Evolutionary conservation across 2,113 vertebrate species (phyloP).

Genomic region (Motacilla tschutschensis): DNA sequence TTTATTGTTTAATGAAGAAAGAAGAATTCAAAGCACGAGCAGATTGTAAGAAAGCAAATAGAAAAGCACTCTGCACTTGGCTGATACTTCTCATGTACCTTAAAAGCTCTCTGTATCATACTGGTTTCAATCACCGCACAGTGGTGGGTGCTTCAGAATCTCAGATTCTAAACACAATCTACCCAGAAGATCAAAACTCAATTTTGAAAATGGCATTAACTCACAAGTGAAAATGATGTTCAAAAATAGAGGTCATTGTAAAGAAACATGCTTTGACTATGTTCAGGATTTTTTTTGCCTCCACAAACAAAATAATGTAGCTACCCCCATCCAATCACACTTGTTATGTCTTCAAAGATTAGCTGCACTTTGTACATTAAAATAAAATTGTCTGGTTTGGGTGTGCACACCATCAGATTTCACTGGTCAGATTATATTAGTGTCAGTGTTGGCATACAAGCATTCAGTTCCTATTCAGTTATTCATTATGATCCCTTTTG

Average conservation of each 20-base stretch:
- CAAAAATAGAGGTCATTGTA: slow-evolving; percentile 54
- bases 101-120: slow-evolving; percentile 61
- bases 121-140: slow-evolving; percentile 60
- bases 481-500: neutral
- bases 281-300: neutral
- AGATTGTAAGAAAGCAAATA: slow-evolving; percentile 55
- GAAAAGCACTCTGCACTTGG: slow-evolving; percentile 52
- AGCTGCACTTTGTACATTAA: neutral
- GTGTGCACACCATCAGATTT: neutral
- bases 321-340: neutral
- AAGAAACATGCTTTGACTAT: slow-evolving; percentile 37
- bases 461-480: neutral
- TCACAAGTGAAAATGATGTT: slow-evolving; percentile 60
- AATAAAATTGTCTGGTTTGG: neutral
- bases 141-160: slow-evolving; percentile 58
- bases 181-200: slow-evolving; percentile 61
- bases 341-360: slow-evolving; percentile 26
- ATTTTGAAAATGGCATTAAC: slow-evolving; percentile 69
- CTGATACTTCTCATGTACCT: slow-evolving; percentile 54
- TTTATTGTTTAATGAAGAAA: slow-evolving; percentile 65
- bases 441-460: neutral
- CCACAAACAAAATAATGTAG: neutral
- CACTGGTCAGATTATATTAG: neutral
- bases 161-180: slow-evolving; percentile 63
- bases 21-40: slow-evolving; percentile 59